Evolutionary conservation across 2,888 invertebrate species (phyloP).

Genomic region (Melinopterus prodromus): DNA sequence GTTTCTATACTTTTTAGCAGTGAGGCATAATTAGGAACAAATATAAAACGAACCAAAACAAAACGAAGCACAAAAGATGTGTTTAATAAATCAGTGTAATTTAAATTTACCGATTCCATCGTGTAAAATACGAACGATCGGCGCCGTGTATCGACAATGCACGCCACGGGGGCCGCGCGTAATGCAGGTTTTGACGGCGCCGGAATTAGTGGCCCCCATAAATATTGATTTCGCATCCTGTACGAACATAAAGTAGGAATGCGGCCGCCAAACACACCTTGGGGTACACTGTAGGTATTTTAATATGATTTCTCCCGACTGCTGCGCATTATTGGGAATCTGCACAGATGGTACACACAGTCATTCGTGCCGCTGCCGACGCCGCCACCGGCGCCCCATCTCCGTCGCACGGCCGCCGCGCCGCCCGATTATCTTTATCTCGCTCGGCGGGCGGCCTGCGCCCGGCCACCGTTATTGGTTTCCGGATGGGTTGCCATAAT

Average conservation of each 20-base stretch:
- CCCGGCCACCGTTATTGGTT: conserved; percentile 53
- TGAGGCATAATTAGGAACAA: too few relatives aligned
- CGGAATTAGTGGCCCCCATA: conserved; percentile 42
- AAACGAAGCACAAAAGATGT: background rate
- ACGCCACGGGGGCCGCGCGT: background rate
- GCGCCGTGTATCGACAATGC: background rate
- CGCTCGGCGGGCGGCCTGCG: conserved; percentile 31
- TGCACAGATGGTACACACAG: conserved; percentile 59
- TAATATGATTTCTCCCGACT: conserved; percentile 59
- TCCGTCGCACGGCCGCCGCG: conserved; percentile 33
- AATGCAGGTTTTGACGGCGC: background rate
- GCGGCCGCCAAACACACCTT: conserved; percentile 58
- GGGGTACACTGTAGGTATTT: conserved; percentile 58
- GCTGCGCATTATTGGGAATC: conserved; percentile 61
- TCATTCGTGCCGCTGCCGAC: conserved; percentile 50
- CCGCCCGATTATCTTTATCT: conserved; percentile 36
- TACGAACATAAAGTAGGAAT: conserved; percentile 56
- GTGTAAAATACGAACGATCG: background rate
- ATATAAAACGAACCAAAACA: background rate
- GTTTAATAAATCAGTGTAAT: background rate
- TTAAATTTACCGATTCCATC: background rate
- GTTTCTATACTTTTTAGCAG: too few relatives aligned
- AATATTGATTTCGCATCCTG: conserved; percentile 50
- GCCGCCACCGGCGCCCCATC: conserved; percentile 41
- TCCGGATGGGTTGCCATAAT: conserved; percentile 54